phyloP scores from a whole-genome alignment of 2,888 invertebrate genomes.

The Meteorus cinctellus region DNA sequence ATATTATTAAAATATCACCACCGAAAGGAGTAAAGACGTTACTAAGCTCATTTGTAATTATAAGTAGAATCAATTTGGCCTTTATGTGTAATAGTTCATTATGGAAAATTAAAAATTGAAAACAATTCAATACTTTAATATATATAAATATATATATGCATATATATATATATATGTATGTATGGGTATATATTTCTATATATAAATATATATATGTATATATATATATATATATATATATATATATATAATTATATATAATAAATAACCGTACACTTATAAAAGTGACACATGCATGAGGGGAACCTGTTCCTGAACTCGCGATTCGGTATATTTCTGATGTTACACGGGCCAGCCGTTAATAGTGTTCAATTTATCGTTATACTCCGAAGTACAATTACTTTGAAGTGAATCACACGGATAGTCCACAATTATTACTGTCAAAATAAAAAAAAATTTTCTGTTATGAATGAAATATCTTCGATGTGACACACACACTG shows the following conservation, averaged over 20 bases:
- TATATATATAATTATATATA: neutral
- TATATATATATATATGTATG: neutral
- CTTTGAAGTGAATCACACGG: conserved; percentile 60
- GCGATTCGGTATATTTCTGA: conserved; percentile 62
- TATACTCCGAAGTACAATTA: conserved; percentile 58
- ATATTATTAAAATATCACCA: conserved; percentile 50
- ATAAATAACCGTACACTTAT: conserved; percentile 41
- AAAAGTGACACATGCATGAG: conserved; percentile 60
- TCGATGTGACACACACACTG: conserved; percentile 66
- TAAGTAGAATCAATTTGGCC: conserved; percentile 40
- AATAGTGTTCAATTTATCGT: conserved; percentile 55
- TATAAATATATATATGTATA: neutral
- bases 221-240: no score
- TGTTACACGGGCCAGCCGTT: conserved; percentile 61
- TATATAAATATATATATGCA: neutral
- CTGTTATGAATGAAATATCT: conserved; percentile 62
- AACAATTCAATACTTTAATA: neutral
- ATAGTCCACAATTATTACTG: conserved; percentile 57
- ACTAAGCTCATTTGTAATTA: conserved; percentile 44
- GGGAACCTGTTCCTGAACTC: conserved; percentile 45
- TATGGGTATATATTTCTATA: no score
- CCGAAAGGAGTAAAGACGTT: conserved; percentile 33
- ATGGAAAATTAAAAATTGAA: neutral
- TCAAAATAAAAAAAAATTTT: conserved; percentile 60
- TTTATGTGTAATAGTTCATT: conserved; percentile 34